These are phyloP conservation scores for Zosterops hypoxanthus DNA, from an alignment of 2,113 vertebrate species.

Conservation along the genomic window DNA sequence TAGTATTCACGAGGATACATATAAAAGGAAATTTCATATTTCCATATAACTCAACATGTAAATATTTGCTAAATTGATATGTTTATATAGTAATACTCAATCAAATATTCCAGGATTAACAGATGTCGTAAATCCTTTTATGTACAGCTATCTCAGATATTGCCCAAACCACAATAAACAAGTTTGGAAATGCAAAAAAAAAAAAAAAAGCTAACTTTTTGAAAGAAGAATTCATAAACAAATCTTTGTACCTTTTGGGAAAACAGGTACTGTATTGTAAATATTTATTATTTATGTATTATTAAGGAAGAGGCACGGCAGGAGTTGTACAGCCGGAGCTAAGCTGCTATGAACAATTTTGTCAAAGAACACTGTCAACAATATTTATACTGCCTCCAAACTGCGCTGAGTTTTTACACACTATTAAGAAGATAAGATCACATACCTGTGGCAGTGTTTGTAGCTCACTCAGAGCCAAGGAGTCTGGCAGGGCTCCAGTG, in stretches of 20 bases:
- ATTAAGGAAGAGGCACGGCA: conserved; percentile 45
- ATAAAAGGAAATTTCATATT: background rate
- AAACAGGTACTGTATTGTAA: conserved; percentile 33
- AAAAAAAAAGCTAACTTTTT: no score
- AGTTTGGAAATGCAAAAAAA: conserved; percentile 34
- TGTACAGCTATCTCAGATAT: conserved; percentile 1
- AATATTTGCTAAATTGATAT: conserved; percentile 34
- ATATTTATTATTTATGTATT: conserved; percentile 51
- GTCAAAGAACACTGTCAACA: conserved; percentile 63
- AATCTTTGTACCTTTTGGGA: background rate
- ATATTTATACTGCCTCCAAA: conserved; percentile 16
- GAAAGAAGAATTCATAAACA: no score
- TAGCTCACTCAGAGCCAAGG: conserved; percentile 23
- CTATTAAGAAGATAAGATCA: conserved; percentile 53
- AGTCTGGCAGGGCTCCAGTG: background rate
- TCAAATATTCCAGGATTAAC: conserved; percentile 45
- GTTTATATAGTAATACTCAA: conserved; percentile 46
- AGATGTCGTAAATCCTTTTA: background rate
- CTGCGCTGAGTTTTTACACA: conserved; percentile 9
- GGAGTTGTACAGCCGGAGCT: conserved; percentile 17
- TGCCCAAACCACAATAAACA: conserved; percentile 17
- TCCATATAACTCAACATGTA: conserved; percentile 7
- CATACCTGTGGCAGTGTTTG: conserved; percentile 33
- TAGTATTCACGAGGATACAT: background rate
- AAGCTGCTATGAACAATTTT: conserved; percentile 50